Evolutionary conservation across 2,113 vertebrate species (phyloP), one percentile per base, ranked within the genome.

Genomic region (Oreochromis aureus): DNA sequence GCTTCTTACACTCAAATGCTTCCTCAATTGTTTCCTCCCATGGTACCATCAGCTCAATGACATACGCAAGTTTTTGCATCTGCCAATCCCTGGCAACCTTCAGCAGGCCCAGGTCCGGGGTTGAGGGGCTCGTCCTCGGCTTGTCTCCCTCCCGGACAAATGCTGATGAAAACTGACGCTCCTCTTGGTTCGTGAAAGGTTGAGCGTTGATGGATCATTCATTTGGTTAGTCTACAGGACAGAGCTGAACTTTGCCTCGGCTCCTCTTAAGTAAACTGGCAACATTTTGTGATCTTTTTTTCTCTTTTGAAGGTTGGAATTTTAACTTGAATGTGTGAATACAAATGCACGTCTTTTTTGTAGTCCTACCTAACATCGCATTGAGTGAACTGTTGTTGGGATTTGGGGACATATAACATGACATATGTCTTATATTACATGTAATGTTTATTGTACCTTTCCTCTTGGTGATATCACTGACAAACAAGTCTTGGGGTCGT

Each of bases 401-500:
- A 54, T 54, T 54, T 54, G 10, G 53, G 36, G 19, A 22, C 36
- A n/a, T 69, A 41, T 39, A 12, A 22, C 4, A 6, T 71, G 66
- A 9, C 58, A 32, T 16, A 16, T 61, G 58, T 61, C 27, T 16
- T 32, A 61, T 61, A 51, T 11, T 18, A 32, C 24, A 51, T 32
- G 9, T 16, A 51, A 78, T 12, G 6, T 55, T 6, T 24, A 10
- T 39, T 12, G 11, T 87, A 95, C 95, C 96, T 88, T 84, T 89
- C 7, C 34, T 85, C 11, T 86, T 1, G 4, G 81, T 83, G 18
- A 53, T 2, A 13, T 89, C 87, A 71, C 92, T 94, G 16, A 95
- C 13, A 56, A 95, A 86, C 34, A 96, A 34, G 58, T 94, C 94
- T 34, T 95, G 94, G 2, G 96, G 95, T 18, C 96, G 86, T 90